Evolutionary conservation across 2,797 vertebrate species (phyloP), one percentile per base, ranked within the genome.

Genomic region (Gobio occitaniae): DNA sequence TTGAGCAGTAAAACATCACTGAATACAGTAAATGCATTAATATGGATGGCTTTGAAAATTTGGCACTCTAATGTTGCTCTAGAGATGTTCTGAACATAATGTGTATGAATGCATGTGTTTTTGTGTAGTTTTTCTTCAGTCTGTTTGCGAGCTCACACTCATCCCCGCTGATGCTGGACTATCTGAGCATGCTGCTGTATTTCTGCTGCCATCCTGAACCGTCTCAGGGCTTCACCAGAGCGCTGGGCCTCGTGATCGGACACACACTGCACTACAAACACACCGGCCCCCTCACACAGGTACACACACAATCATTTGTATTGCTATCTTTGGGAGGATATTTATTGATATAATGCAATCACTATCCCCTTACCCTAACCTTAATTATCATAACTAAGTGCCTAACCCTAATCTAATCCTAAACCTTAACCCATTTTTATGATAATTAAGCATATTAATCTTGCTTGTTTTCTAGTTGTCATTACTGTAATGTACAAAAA

Each of bases 161-260:
- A 32, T 86, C 92, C 0, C 94, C 94, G 1, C 88, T 94, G 29
- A 91, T 78, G 69, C 91, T 98, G 48, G 91, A 97, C 91, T 99
- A 98, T 52, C 88, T 86, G 6, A 91, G 93, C 63, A 97, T 97
- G 97, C 92, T 99, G 65, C 95, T 96, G 87, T 97, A 96, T 91
- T 97, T 99, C 84, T 94, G 96, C 13, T 92, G 94, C 5, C 95
- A 98, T 81, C 93, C 95, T 0, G 91, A 97, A 85, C 83, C 95
- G 12, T 72, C 90, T 81, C 93, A 96, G 89, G 97, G 97, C 25
- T 95, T 98, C 90, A 95, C 95, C 88, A 93, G 96, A 90, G 96
- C 97, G 1, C 95, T 99, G 32, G 96, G 97, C 48, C 44, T 98
- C 12, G 93, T 93, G 61, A 82, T 89, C 2, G 95, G 96, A 78